Evolutionary conservation across 2,797 vertebrate species (phyloP).

Genomic region (Nyctibius grandis): DNA sequence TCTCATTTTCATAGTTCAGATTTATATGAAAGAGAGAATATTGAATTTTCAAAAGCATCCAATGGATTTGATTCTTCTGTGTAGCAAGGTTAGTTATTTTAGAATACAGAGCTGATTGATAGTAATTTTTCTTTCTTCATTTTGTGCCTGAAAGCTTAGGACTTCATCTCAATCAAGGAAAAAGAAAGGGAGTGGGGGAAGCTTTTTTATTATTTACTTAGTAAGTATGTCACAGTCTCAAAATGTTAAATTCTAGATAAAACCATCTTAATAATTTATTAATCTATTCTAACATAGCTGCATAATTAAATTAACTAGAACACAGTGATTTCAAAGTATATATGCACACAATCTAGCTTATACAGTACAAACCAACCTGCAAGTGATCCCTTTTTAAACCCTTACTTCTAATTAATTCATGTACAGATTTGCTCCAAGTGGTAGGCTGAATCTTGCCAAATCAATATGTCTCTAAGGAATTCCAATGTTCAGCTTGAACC

Average conservation of each 20-base stretch:
- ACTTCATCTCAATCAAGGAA: neutral
- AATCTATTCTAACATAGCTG: neutral
- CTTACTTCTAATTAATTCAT: conserved; percentile 12
- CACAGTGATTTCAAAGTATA: neutral
- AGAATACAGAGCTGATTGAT: neutral
- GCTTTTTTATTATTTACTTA: neutral
- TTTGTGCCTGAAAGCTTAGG: neutral
- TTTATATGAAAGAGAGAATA: conserved; percentile 28
- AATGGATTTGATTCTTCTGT: conserved; percentile 11
- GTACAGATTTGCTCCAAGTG: neutral
- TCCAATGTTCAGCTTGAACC: neutral
- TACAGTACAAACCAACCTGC: neutral
- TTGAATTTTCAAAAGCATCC: conserved; percentile 20
- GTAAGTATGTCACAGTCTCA: neutral
- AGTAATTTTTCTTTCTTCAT: conserved; percentile 15
- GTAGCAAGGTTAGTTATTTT: conserved; percentile 21
- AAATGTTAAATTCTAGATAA: neutral
- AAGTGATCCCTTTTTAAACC: neutral
- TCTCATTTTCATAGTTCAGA: conserved; percentile 12
- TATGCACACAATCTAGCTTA: neutral
- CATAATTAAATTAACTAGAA: neutral
- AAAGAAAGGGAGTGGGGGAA: neutral
- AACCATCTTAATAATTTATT: neutral
- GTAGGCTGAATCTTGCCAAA: neutral
- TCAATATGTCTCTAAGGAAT: neutral